Evolutionary conservation across 2,113 vertebrate genomes (phyloP).

Genomic region (Heptranchias perlo): DNA sequence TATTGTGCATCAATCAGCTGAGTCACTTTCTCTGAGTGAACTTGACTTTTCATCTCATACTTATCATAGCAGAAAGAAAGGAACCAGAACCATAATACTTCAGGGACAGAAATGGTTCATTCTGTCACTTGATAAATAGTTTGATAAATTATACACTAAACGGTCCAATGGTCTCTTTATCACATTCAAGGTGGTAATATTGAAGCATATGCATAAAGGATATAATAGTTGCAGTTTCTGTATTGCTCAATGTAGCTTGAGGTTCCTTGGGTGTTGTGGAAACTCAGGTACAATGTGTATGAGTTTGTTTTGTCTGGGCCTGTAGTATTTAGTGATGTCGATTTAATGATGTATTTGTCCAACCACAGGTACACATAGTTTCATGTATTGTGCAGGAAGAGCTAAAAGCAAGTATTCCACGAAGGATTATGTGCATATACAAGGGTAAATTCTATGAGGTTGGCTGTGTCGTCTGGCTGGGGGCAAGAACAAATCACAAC

Average conservation of each 20-base stretch:
- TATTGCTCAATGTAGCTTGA: background rate
- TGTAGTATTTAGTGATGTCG: background rate
- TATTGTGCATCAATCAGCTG: background rate
- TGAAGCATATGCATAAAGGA: background rate
- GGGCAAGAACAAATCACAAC: too few relatives aligned
- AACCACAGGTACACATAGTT: background rate
- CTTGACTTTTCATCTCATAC: background rate
- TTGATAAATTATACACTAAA: background rate
- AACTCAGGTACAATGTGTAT: background rate
- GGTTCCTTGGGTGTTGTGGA: background rate
- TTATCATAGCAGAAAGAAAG: background rate
- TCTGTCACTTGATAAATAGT: background rate
- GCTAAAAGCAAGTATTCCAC: too few relatives aligned
- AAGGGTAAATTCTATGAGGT: too few relatives aligned
- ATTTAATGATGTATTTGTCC: background rate
- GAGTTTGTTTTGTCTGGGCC: background rate
- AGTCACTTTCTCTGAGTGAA: background rate
- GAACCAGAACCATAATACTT: background rate
- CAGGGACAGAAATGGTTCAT: background rate
- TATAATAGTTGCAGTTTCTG: background rate
- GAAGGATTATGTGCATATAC: too few relatives aligned
- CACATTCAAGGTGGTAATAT: background rate
- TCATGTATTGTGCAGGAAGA: background rate
- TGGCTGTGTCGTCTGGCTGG: too few relatives aligned
- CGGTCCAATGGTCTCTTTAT: background rate